phyloP scores from a whole-genome alignment of 2,113 vertebrate genomes.

The Peromyscus californicus region DNA sequence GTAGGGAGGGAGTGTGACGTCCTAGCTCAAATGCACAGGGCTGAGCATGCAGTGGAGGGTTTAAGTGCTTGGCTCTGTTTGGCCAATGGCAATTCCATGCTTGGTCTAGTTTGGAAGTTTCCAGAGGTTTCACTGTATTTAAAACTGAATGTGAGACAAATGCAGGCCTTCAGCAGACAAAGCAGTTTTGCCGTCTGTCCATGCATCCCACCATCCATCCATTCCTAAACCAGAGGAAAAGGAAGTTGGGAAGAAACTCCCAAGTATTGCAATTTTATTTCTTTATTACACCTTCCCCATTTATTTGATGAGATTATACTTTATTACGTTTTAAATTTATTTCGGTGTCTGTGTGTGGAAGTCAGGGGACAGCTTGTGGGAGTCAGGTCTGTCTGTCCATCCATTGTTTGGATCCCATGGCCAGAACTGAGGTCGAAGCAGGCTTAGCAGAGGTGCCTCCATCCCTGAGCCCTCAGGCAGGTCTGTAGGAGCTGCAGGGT shows the following conservation, averaged over 20 bases:
- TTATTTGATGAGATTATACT: background rate
- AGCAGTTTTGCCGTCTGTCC: background rate
- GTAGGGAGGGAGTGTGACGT: background rate
- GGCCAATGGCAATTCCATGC: background rate
- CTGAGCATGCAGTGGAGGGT: background rate
- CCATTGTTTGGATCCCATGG: background rate
- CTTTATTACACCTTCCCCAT: background rate
- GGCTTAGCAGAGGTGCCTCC: background rate
- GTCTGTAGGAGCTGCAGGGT: background rate
- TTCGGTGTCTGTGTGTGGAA: background rate
- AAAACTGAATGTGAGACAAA: background rate
- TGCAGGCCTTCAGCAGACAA: background rate
- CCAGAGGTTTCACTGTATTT: background rate
- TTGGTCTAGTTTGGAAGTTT: conserved; percentile 10
- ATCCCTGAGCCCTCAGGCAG: background rate
- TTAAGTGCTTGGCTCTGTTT: background rate
- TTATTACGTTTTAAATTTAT: background rate
- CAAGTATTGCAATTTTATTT: background rate
- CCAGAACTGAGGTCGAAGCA: background rate
- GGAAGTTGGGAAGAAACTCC: background rate
- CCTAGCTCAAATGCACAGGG: background rate
- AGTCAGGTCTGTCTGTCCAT: background rate
- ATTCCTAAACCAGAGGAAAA: background rate
- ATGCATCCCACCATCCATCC: background rate
- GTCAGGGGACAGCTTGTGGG: background rate